These are phyloP conservation scores for Heliangelus exortis DNA, from an alignment of 2,797 vertebrate genomes.

Conservation along the genomic window DNA sequence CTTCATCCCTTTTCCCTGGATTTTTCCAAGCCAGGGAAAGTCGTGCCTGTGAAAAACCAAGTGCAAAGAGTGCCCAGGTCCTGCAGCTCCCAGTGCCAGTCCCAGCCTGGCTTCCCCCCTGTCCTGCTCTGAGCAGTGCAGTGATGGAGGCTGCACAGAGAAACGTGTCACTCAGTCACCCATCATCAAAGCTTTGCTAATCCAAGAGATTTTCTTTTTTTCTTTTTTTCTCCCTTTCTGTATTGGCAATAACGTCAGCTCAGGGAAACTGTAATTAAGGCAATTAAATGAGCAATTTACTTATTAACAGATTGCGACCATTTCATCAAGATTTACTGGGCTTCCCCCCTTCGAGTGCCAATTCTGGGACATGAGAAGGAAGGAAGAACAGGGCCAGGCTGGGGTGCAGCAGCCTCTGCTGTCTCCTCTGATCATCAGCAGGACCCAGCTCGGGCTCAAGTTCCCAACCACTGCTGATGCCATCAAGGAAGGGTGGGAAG, in stretches of 20 bases:
- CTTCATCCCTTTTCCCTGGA: neutral
- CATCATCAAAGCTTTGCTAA: neutral
- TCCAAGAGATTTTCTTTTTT: neutral
- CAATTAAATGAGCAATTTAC: conserved; percentile 39
- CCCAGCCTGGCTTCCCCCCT: too few relatives aligned
- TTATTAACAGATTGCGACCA: conserved; percentile 27
- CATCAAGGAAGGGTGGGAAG: too few relatives aligned
- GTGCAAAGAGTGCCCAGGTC: too few relatives aligned
- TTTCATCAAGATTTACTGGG: neutral
- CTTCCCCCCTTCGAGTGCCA: neutral
- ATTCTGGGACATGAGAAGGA: fast-evolving
- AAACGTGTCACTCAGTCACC: fast-evolving
- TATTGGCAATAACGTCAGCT: neutral
- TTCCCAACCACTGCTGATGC: too few relatives aligned
- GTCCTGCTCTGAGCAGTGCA: too few relatives aligned
- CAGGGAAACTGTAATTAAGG: neutral
- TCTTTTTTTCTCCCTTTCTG: neutral
- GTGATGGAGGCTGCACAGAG: neutral
- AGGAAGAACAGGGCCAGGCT: fast-evolving
- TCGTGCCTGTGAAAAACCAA: too few relatives aligned
- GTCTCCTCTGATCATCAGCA: neutral
- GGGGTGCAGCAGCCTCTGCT: neutral
- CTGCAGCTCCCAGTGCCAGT: too few relatives aligned
- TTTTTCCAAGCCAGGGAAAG: neutral
- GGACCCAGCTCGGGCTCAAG: neutral